phyloP scores from a whole-genome alignment of 2,888 invertebrate species.

The Eristalis arbustorum region DNA sequence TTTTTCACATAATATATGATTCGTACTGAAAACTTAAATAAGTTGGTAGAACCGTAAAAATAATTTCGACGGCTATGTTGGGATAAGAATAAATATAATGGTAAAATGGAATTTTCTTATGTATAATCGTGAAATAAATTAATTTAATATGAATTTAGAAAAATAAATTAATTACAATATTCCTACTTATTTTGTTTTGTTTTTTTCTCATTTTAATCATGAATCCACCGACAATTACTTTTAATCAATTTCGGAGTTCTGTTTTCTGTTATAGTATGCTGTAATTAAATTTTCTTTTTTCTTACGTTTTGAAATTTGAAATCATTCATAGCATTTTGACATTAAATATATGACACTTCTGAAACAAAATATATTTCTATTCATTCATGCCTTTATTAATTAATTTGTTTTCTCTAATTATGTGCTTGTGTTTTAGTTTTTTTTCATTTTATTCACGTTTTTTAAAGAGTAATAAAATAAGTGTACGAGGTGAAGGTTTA shows the following conservation, averaged over 20 bases:
- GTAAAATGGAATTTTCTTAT: neutral
- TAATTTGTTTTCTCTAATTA: conserved; percentile 14
- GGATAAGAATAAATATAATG: neutral
- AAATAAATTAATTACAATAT: conserved; percentile 9
- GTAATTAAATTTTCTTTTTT: conserved; percentile 27
- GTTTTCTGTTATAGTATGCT: conserved; percentile 20
- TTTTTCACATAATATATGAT: neutral
- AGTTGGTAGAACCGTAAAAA: neutral
- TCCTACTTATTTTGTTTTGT: neutral
- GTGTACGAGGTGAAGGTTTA: conserved; percentile 34
- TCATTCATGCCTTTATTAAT: neutral
- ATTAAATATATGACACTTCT: conserved; percentile 8
- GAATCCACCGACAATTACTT: conserved; percentile 30
- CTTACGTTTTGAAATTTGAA: conserved; percentile 2
- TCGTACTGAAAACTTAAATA: conserved; percentile 8
- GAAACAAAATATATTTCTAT: conserved; percentile 23
- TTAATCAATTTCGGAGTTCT: conserved; percentile 19
- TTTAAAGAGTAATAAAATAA: conserved; percentile 34
- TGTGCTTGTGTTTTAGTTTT: conserved; percentile 42
- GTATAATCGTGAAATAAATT: conserved; percentile 12
- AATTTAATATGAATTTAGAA: conserved; percentile 30
- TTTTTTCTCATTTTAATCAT: neutral
- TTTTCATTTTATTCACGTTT: conserved; percentile 26
- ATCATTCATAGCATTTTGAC: conserved; percentile 17
- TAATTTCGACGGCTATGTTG: neutral